These are phyloP conservation scores for Gambusia yucatana DNA, from an alignment of 2,797 vertebrate species.

Conservation along the genomic window DNA sequence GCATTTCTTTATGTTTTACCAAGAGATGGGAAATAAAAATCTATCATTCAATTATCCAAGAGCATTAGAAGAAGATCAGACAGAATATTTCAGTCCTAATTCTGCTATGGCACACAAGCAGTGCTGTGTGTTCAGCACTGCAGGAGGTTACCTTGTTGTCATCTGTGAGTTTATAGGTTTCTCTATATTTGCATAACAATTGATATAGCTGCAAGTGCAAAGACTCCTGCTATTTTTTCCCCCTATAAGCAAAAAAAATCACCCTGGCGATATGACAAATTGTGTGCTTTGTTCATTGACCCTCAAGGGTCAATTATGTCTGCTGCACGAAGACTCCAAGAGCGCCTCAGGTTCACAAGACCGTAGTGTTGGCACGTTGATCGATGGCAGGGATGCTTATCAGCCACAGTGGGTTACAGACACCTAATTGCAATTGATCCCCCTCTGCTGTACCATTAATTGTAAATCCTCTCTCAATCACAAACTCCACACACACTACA, in stretches of 20 bases:
- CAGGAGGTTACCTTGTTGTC: constrained; percentile 34
- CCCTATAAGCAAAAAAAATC: constrained; percentile 35
- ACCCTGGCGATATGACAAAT: constrained; percentile 53
- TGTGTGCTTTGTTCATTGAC: constrained; percentile 69
- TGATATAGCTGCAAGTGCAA: constrained; percentile 49
- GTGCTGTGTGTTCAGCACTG: constrained; percentile 44
- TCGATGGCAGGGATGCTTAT: constrained; percentile 79
- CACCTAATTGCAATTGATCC: constrained; percentile 84
- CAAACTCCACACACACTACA: constrained; percentile 49
- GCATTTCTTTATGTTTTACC: background rate
- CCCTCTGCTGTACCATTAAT: constrained; percentile 78
- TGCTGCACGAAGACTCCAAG: constrained; percentile 42
- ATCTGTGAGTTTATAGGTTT: constrained; percentile 57
- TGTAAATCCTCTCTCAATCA: constrained; percentile 75
- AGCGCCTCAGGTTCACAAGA: constrained; percentile 54
- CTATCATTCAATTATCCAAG: constrained; percentile 8
- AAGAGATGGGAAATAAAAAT: background rate
- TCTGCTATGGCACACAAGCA: constrained; percentile 9
- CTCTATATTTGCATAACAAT: constrained; percentile 67
- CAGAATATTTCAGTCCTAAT: constrained; percentile 38
- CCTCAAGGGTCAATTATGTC: constrained; percentile 73
- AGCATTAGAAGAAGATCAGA: constrained; percentile 7
- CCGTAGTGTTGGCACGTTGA: constrained; percentile 59
- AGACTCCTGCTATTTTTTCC: constrained; percentile 30
- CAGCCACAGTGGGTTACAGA: constrained; percentile 75